Conservation (phyloP, 2,113 vertebrate genomes). For the Vulpes ferrilata region DNA sequence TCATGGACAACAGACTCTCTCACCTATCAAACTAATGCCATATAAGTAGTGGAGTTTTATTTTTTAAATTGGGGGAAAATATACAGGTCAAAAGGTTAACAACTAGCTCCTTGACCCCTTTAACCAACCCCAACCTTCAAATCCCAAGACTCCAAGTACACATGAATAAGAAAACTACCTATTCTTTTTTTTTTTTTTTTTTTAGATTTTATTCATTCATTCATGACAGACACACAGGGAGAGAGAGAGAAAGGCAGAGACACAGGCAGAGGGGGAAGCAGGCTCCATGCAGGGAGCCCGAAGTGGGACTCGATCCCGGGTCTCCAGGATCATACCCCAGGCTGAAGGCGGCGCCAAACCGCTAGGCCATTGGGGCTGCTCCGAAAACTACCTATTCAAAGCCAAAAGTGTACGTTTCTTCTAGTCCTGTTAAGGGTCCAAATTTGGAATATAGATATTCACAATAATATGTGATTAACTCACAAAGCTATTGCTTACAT, state of each 20-base stretch:
- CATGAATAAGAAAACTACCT: slow-evolving; percentile 50
- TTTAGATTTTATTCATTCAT: too few species aligned
- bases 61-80: not conserved
- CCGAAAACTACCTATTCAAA: slow-evolving; percentile 43
- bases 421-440: not conserved
- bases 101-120: not conserved
- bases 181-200: not conserved
- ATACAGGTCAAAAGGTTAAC: slow-evolving; percentile 20
- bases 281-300: too few species aligned
- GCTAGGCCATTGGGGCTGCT: too few species aligned
- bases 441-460: slow-evolving; percentile 37
- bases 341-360: too few species aligned
- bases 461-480: slow-evolving; percentile 3
- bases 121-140: slow-evolving; percentile 9
- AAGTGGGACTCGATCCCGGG: too few species aligned
- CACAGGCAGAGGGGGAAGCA: too few species aligned
- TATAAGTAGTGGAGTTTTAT: not conserved
- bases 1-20: not conserved
- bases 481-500: not conserved
- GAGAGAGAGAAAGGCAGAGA: too few species aligned
- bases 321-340: too few species aligned
- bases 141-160: slow-evolving; percentile 30
- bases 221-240: too few species aligned
- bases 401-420: not conserved
- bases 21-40: not conserved